A percentile compares a stretch with the other conserved stretches of the same genome.
Conservation (phyloP, 2,888 invertebrate genomes). For the Magallana nippona region DNA sequence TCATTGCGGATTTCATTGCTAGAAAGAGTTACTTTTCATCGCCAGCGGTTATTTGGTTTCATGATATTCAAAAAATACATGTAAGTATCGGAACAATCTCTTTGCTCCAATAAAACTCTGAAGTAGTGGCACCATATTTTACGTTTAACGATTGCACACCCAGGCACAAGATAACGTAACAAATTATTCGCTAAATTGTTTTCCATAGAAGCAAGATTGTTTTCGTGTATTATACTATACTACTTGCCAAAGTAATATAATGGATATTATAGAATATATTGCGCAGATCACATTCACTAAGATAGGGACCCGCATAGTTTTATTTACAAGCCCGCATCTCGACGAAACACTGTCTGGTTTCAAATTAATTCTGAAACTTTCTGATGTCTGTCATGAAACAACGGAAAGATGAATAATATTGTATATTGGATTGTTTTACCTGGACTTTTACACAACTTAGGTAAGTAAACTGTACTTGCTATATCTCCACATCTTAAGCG, state of each 20-base stretch:
- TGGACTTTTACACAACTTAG: slow-evolving; percentile 1
- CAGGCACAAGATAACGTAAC: background rate
- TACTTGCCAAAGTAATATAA: background rate
- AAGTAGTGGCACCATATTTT: background rate
- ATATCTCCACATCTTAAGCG: too few relatives aligned
- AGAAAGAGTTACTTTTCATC: too few relatives aligned
- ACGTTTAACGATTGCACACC: background rate
- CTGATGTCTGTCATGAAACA: background rate
- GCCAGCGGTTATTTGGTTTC: too few relatives aligned
- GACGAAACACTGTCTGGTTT: too few relatives aligned
- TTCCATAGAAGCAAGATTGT: background rate
- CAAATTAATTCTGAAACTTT: background rate
- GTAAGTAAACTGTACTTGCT: background rate
- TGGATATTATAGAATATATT: background rate
- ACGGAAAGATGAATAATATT: background rate
- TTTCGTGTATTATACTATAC: background rate
- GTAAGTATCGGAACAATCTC: too few relatives aligned
- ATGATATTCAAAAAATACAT: too few relatives aligned
- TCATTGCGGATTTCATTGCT: too few relatives aligned
- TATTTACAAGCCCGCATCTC: background rate
- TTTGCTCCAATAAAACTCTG: background rate
- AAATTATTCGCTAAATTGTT: background rate
- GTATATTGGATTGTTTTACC: background rate
- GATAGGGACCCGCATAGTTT: background rate
- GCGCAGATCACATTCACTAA: too few relatives aligned